Conservation (phyloP, 2,113 vertebrate genomes). For the Alosa alosa region DNA sequence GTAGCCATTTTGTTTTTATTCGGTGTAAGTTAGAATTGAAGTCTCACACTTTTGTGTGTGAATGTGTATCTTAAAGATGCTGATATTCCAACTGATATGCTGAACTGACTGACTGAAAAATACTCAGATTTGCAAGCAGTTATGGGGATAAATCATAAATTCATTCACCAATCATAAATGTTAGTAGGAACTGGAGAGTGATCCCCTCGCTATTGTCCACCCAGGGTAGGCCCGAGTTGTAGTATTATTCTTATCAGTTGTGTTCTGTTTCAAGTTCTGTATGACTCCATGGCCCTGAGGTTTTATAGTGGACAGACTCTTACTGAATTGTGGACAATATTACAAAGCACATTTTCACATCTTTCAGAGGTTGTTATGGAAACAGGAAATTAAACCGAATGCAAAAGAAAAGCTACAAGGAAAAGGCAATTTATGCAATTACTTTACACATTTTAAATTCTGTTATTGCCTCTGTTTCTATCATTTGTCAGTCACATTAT, state of each 20-base stretch:
- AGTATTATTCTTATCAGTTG: not conserved
- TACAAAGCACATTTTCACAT: conserved; percentile 63
- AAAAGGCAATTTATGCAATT: conserved; percentile 51
- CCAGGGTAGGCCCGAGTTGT: not conserved
- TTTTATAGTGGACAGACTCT: conserved; percentile 29
- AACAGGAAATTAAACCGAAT: conserved; percentile 69
- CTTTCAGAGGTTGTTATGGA: conserved; percentile 71
- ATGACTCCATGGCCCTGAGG: not conserved
- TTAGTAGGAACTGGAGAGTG: not conserved
- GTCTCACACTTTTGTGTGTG: not conserved
- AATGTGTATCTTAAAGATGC: not conserved
- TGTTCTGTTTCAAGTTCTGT: not conserved
- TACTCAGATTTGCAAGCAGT: not conserved
- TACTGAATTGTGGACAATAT: conserved; percentile 67
- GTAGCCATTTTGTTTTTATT: no score
- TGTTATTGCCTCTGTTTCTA: conserved; percentile 1
- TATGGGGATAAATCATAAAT: not conserved
- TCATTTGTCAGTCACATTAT: not conserved
- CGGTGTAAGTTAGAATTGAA: no score
- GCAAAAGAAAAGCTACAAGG: conserved; percentile 59
- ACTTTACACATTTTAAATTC: conserved; percentile 30
- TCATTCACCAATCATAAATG: not conserved
- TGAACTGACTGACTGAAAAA: no score
- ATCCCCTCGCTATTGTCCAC: not conserved
- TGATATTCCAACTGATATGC: not conserved